Evolutionary conservation across 2,113 vertebrate genomes (phyloP).

Genomic region (Elaphurus davidianus): DNA sequence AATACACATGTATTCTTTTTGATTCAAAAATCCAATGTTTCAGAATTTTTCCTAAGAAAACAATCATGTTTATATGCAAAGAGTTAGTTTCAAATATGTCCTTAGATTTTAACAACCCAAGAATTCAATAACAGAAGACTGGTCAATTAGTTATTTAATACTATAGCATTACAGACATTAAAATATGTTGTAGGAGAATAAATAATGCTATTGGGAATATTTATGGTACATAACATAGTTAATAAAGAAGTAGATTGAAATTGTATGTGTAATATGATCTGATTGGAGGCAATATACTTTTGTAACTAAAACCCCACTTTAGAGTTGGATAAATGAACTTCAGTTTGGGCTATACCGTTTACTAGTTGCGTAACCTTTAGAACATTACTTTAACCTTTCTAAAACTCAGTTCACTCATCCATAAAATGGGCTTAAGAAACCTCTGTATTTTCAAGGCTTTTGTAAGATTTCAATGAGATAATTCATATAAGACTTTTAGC

Average conservation of each 20-base stretch:
- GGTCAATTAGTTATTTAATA: neutral
- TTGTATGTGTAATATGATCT: neutral
- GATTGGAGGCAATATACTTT: neutral
- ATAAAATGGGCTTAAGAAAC: neutral
- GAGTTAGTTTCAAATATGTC: neutral
- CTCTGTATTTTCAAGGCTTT: neutral
- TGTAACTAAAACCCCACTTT: neutral
- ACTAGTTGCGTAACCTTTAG: neutral
- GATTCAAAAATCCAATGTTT: neutral
- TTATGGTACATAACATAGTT: neutral
- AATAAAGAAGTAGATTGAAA: neutral
- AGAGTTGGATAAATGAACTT: neutral
- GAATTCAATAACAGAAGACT: neutral
- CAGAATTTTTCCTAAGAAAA: conserved; percentile 7
- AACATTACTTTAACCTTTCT: neutral
- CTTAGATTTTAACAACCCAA: neutral
- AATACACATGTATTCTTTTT: neutral
- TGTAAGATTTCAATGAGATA: neutral
- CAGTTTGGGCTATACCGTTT: neutral
- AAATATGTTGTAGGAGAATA: neutral
- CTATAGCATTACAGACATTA: neutral
- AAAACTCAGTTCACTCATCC: neutral
- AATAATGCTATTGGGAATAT: neutral
- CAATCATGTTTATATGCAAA: neutral
- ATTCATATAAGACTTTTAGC: neutral